These are phyloP conservation scores for Eutolmus rufibarbis DNA, from an alignment of 2,888 invertebrate species.

Conservation along the genomic window DNA sequence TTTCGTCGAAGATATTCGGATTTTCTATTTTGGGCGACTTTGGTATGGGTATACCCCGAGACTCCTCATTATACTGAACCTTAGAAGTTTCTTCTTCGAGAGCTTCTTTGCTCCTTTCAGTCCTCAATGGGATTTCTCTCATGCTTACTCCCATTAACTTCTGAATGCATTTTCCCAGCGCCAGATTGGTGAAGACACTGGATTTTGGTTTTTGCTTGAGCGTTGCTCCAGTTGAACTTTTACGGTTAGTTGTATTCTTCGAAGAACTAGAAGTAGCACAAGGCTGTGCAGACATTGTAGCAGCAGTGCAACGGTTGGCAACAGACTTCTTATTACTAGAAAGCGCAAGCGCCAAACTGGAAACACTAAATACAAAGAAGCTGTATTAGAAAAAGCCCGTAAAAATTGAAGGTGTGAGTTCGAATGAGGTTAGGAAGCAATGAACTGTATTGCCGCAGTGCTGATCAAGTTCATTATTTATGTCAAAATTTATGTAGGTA, in stretches of 20 bases:
- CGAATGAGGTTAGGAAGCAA: not conserved
- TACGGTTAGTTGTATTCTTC: not conserved
- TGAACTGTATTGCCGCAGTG: not conserved
- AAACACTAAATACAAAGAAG: conserved; percentile 50
- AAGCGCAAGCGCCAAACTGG: conserved; percentile 53
- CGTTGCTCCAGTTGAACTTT: not conserved
- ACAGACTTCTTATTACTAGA: conserved; percentile 50
- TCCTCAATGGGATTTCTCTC: not conserved
- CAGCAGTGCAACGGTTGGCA: not conserved
- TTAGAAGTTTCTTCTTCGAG: not conserved
- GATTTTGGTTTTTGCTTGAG: not conserved
- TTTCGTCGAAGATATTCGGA: not conserved
- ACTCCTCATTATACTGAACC: not conserved
- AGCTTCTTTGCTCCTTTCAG: not conserved
- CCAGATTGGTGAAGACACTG: conserved; percentile 36
- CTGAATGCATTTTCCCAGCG: conserved; percentile 34
- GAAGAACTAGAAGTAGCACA: not conserved
- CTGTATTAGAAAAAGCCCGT: not conserved
- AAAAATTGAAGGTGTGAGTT: not conserved
- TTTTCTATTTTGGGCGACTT: not conserved
- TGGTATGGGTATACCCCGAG: conserved; percentile 27
- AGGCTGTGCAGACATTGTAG: not conserved
- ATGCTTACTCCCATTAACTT: conserved; percentile 12
- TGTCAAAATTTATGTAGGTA: not conserved
- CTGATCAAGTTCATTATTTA: not conserved